These are phyloP conservation scores for Frankliniella fusca DNA, from an alignment of 2,888 invertebrate species.

Conservation along the genomic window DNA sequence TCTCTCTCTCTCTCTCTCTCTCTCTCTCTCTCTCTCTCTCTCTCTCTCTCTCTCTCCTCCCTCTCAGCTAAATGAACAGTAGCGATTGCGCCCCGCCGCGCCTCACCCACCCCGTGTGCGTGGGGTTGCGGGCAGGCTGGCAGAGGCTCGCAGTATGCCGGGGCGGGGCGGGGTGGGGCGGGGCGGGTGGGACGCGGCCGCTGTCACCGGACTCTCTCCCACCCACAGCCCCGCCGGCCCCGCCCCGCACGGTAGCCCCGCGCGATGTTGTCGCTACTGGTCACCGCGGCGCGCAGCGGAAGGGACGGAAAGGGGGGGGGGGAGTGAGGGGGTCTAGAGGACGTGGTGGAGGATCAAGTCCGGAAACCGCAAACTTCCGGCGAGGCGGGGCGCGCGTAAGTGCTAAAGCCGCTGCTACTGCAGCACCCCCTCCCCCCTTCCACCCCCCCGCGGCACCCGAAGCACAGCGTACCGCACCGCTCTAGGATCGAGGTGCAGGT, in stretches of 20 bases:
- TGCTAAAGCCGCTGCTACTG: neutral
- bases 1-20: too few species aligned
- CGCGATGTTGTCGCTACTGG: too few species aligned
- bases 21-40: too few species aligned
- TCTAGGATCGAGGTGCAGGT: too few species aligned
- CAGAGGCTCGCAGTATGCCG: neutral
- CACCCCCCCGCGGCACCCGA: neutral
- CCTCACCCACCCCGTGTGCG: too few species aligned
- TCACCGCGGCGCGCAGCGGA: too few species aligned
- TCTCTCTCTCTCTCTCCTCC: too few species aligned
- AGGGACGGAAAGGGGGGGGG: neutral
- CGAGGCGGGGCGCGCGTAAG: neutral
- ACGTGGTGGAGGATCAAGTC: neutral
- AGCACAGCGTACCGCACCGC: neutral
- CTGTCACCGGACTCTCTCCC: too few species aligned
- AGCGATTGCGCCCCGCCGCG: too few species aligned
- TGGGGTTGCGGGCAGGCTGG: neutral
- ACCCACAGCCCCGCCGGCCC: neutral
- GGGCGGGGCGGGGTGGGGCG: too few species aligned
- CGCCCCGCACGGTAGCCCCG: neutral
- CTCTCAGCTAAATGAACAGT: too few species aligned
- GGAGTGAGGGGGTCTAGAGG: neutral
- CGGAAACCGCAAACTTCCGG: constrained; percentile 16
- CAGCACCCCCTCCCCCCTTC: neutral
- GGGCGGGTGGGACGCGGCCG: too few species aligned